Evolutionary conservation across 2,888 invertebrate genomes (phyloP).

Genomic region (Tenthredo mesomela): DNA sequence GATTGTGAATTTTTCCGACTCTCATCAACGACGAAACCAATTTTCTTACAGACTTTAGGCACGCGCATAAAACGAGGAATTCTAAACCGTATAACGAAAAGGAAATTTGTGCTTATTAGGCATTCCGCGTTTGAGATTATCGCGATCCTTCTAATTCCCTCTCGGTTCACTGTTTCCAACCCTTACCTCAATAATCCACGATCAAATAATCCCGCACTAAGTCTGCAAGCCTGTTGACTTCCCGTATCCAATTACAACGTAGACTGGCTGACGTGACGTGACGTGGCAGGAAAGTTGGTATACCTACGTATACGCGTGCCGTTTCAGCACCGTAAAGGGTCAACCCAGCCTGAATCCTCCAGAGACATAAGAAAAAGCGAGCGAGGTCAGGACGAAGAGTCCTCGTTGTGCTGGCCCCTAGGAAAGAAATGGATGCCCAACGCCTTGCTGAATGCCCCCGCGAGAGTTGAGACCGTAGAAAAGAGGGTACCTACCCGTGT

Average conservation of each 20-base stretch:
- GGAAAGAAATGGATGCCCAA: constrained; percentile 30
- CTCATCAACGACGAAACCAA: not conserved
- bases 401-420: not conserved
- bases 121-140: not conserved
- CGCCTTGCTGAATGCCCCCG: constrained; percentile 31
- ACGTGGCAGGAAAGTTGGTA: not conserved
- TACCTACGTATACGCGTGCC: not conserved
- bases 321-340: constrained; percentile 37
- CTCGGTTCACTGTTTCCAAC: not conserved
- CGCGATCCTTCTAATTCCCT: not conserved
- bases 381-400: constrained; percentile 3
- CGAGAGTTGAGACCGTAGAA: not conserved
- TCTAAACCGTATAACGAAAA: not conserved
- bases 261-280: not conserved
- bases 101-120: not conserved
- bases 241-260: constrained; percentile 30
- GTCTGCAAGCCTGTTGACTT: constrained; percentile 18
- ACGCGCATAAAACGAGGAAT: not conserved
- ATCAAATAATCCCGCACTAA: not conserved
- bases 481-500: constrained; percentile 13
- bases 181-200: not conserved
- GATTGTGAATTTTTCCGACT: not conserved
- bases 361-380: not conserved
- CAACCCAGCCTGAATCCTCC: constrained; percentile 15
- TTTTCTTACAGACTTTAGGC: not conserved